phyloP scores from a whole-genome alignment of 2,113 vertebrate genomes.

The Boleophthalmus pectinirostris region DNA sequence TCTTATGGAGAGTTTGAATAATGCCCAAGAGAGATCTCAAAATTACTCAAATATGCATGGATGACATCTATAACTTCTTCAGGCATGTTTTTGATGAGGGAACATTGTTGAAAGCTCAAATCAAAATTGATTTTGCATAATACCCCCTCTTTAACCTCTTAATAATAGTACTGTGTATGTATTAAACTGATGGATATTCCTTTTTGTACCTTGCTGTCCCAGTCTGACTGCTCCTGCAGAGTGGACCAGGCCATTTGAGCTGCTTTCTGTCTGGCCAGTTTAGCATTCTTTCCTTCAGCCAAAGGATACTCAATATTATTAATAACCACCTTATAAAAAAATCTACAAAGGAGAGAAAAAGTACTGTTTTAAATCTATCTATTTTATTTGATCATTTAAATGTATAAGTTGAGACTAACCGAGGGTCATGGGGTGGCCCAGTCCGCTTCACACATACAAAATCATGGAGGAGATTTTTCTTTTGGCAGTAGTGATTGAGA shows the following conservation, averaged over 20 bases:
- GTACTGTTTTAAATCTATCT: neutral
- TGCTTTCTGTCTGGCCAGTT: slow-evolving; percentile 64
- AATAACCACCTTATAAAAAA: slow-evolving; percentile 63
- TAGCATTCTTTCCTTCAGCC: slow-evolving; percentile 44
- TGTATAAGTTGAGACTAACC: slow-evolving; percentile 45
- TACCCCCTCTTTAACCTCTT: too few relatives aligned
- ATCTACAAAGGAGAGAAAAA: slow-evolving; percentile 45
- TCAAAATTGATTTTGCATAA: too few relatives aligned
- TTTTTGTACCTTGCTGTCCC: slow-evolving; percentile 54
- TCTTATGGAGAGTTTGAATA: too few relatives aligned
- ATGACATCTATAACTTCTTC: too few relatives aligned
- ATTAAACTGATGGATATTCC: neutral
- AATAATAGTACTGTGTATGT: neutral
- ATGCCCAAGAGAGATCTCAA: too few relatives aligned
- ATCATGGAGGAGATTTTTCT: neutral
- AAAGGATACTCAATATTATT: slow-evolving; percentile 52
- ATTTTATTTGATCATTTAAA: neutral
- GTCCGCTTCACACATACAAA: slow-evolving; percentile 23
- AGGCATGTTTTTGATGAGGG: too few relatives aligned
- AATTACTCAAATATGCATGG: too few relatives aligned
- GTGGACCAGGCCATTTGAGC: slow-evolving; percentile 55
- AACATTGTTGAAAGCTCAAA: too few relatives aligned
- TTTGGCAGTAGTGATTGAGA: slow-evolving; percentile 62
- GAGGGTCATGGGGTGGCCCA: slow-evolving; percentile 59
- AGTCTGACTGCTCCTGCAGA: slow-evolving; percentile 42